Evolutionary conservation across 2,797 vertebrate species (phyloP), one percentile per base, ranked within the genome.

Genomic region (Mormyrus proboscirostris): DNA sequence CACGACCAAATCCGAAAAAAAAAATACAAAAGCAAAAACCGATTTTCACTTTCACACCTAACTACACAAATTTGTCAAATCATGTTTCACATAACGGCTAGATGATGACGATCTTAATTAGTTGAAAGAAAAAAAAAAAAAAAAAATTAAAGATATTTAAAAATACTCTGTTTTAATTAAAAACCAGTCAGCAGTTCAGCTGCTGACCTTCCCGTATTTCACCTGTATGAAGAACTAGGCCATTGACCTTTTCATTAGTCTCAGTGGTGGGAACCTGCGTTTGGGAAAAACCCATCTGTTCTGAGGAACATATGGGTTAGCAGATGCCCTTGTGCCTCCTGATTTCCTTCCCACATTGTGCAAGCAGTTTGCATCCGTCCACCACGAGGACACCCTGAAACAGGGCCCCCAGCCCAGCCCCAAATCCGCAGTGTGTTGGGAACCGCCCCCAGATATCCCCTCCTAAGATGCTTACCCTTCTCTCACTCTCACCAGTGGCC

Each of bases 261-360:
- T 87, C 83, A 41, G 25, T 49, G 62, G 49, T 86, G 82, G 84
- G 89, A 87, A 89, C 55, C 19, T 49, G 16, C 29, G 49, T 84
- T 86, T 55, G 84, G 79, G 49, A 89, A 89, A 33, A n/a, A 53
- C 33, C 84, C 84, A 89, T 76, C 88, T 89, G 84, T 55, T 76
- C 29, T 76, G 47, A 44, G 33, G 62, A 87, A n/a, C 84, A 89
- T 89, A 87, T 89, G 84, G 89, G 50, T 38, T 41, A 62, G 84
- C 89, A 89, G 84, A 53, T 47, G 49, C 59, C 59, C 89, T 89
- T 47, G 49, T 55, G 84, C 49, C 57, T 69, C 33, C 62, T 33
- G 55, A 51, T 25, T 76, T 41, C 89, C 84, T 86, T 47, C 44
- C 84, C 41, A 50, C 29, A 79, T 86, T 73, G 89, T 53, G 47